These are phyloP conservation scores for Crotalus horridus DNA, from an alignment of 2,113 vertebrate genomes.

Conservation along the genomic window DNA sequence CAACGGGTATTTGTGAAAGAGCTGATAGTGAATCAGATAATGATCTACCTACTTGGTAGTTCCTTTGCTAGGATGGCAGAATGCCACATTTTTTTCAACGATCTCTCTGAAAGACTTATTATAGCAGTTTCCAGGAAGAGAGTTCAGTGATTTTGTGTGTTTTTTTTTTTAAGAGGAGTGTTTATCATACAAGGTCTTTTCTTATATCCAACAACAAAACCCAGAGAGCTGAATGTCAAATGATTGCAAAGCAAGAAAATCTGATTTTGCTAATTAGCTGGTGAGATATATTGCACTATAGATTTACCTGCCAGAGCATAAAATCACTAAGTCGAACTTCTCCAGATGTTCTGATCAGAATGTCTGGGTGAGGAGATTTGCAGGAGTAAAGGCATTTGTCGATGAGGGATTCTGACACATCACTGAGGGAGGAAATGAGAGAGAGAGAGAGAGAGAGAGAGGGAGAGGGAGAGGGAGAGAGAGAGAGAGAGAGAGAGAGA, in stretches of 20 bases:
- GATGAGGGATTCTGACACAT: constrained; percentile 87
- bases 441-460: neutral
- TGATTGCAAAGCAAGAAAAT: neutral
- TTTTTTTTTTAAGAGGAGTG: neutral
- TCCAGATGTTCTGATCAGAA: constrained; percentile 95
- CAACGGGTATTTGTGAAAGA: neutral
- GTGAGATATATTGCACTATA: neutral
- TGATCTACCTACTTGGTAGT: neutral
- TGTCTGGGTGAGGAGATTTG: constrained; percentile 90
- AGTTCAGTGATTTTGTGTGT: too few relatives aligned
- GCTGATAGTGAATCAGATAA: neutral
- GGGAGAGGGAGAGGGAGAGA: neutral
- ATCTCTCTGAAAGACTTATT: neutral
- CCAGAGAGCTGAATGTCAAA: neutral
- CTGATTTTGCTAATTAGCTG: neutral
- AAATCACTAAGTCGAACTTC: constrained; percentile 97
- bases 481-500: too few relatives aligned
- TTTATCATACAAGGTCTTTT: neutral
- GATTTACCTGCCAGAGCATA: constrained; percentile 93
- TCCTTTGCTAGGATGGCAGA: neutral
- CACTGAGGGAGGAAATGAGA: constrained; percentile 66
- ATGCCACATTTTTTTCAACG: neutral
- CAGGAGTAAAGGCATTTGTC: constrained; percentile 92
- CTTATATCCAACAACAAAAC: neutral
- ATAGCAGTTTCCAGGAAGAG: neutral